A percentile compares a stretch with the other conserved stretches of the same genome.
phyloP scores from a whole-genome alignment of 2,888 invertebrate species.

The Drosophila prostipennis region DNA sequence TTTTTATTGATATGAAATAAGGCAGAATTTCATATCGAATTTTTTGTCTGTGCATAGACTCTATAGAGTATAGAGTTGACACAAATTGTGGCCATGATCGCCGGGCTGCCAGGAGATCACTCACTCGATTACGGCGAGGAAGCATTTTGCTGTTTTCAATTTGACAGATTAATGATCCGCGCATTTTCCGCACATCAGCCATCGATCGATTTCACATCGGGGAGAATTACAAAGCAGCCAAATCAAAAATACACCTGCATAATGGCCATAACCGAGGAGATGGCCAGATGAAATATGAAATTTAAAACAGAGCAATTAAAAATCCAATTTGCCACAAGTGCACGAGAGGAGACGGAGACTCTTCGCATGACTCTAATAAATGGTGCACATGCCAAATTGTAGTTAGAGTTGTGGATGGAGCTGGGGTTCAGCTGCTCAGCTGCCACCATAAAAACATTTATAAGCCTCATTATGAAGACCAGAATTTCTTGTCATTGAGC shows the following conservation, averaged over 20 bases:
- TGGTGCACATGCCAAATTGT: slow-evolving; percentile 77
- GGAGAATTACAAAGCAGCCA: slow-evolving; percentile 18
- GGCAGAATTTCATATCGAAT: too few relatives aligned
- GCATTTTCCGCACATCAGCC: slow-evolving; percentile 39
- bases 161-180: slow-evolving; percentile 40
- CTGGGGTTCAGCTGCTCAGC: slow-evolving; percentile 51
- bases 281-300: slow-evolving; percentile 21
- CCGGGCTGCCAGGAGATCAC: slow-evolving; percentile 6
- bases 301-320: slow-evolving; percentile 50
- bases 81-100: slow-evolving; percentile 28
- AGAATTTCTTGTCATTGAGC: slow-evolving; percentile 77
- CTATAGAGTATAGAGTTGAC: slow-evolving; percentile 20
- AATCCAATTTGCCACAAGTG: slow-evolving; percentile 70
- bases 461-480: slow-evolving; percentile 78
- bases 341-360: slow-evolving; percentile 22
- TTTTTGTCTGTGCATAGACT: too few relatives aligned
- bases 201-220: slow-evolving; percentile 15
- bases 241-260: slow-evolving; percentile 32
- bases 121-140: slow-evolving; percentile 16
- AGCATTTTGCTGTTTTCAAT: slow-evolving; percentile 30
- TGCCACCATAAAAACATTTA: slow-evolving; percentile 75
- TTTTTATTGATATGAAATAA: too few relatives aligned
- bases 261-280: slow-evolving; percentile 13
- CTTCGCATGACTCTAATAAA: slow-evolving; percentile 68
- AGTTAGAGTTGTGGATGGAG: slow-evolving; percentile 32